These are phyloP conservation scores for Scaptomyza caliginosa DNA, from an alignment of 2,888 invertebrate species.

Conservation along the genomic window DNA sequence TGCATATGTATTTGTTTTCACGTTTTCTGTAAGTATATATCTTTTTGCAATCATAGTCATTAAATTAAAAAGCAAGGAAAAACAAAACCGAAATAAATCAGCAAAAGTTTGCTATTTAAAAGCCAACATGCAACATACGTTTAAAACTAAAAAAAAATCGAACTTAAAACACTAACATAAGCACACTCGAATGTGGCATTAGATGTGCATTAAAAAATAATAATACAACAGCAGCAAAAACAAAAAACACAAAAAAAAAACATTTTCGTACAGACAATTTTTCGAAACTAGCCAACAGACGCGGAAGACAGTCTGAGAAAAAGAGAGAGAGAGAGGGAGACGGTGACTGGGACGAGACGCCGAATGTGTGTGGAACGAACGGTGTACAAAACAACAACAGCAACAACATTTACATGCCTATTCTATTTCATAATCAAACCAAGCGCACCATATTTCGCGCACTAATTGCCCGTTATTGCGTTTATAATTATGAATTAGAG, in stretches of 20 bases:
- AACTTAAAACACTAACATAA: slow-evolving; percentile 35
- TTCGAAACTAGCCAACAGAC: slow-evolving; percentile 59
- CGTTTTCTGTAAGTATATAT: slow-evolving; percentile 5
- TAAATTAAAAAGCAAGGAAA: slow-evolving; percentile 68
- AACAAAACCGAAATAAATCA: slow-evolving; percentile 52
- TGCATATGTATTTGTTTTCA: slow-evolving; percentile 11
- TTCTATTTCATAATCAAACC: slow-evolving; percentile 72
- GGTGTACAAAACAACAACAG: slow-evolving; percentile 7
- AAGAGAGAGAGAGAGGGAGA: not conserved
- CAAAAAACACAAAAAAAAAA: slow-evolving; percentile 18
- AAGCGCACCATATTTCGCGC: slow-evolving; percentile 48
- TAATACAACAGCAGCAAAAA: slow-evolving; percentile 21
- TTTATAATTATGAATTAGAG: slow-evolving; percentile 44
- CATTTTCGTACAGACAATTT: slow-evolving; percentile 39
- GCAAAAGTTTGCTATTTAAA: slow-evolving; percentile 43
- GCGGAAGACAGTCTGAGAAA: slow-evolving; percentile 61
- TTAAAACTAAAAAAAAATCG: slow-evolving; percentile 82
- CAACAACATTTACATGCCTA: slow-evolving; percentile 66
- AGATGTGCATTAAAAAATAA: slow-evolving; percentile 53
- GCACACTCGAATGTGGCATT: slow-evolving; percentile 40
- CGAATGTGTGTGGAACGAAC: not conserved
- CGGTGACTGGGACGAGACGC: slow-evolving; percentile 1
- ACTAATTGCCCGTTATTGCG: slow-evolving; percentile 70
- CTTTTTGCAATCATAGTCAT: slow-evolving; percentile 74
- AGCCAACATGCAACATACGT: slow-evolving; percentile 68